Percentiles rank a stretch among this genome's conserved stretches.
phyloP scores from a whole-genome alignment of 64 coral and sea anemone genomes.

The Dendrophyllia cribrosa region DNA sequence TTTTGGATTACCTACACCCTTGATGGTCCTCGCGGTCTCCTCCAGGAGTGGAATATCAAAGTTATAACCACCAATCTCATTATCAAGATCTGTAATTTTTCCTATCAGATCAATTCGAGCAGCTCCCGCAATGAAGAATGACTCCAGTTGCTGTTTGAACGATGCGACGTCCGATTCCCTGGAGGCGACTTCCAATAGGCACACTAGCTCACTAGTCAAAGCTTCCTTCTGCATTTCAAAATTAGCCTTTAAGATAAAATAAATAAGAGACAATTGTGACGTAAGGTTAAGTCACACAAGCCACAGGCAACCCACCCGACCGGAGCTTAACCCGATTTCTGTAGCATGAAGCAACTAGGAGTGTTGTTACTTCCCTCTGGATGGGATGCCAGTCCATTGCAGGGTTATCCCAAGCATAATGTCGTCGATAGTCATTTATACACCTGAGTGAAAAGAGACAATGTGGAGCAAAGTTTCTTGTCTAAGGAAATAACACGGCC shows the following conservation, averaged over 20 bases:
- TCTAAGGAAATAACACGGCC: too few relatives aligned
- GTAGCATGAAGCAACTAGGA: too few relatives aligned
- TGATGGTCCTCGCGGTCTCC: neutral
- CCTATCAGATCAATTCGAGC: constrained; percentile 9
- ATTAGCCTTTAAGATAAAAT: neutral
- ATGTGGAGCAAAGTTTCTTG: too few relatives aligned
- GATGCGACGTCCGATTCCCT: neutral
- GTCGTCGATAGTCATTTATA: too few relatives aligned
- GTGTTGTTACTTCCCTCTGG: too few relatives aligned
- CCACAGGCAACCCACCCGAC: too few relatives aligned
- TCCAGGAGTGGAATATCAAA: constrained; percentile 28
- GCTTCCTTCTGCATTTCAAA: neutral
- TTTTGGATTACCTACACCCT: neutral
- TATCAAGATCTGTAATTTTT: constrained; percentile 6
- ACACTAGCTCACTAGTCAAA: neutral
- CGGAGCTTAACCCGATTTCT: too few relatives aligned
- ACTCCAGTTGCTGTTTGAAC: neutral
- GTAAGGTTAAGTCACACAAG: too few relatives aligned
- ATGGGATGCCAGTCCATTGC: too few relatives aligned
- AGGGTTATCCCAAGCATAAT: too few relatives aligned
- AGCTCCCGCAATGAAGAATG: neutral
- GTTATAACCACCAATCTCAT: constrained; percentile 18
- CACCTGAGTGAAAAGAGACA: too few relatives aligned
- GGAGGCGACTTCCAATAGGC: constrained; percentile 4
- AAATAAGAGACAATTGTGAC: neutral